phyloP scores from a whole-genome alignment of 2,797 vertebrate species.

The Emys orbicularis region DNA sequence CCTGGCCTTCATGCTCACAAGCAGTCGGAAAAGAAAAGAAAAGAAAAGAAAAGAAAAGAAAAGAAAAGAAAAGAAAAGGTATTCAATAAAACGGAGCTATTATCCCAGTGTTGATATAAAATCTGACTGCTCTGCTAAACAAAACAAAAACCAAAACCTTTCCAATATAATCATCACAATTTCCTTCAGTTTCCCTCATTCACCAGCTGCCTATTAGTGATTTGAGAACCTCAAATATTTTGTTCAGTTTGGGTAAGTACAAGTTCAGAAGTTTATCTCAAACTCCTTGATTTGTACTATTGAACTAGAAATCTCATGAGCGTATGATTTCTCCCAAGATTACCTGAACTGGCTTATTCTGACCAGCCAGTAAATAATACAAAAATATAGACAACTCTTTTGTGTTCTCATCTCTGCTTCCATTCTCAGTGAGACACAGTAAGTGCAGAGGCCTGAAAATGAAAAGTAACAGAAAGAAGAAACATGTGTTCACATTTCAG shows the following conservation, averaged over 20 bases:
- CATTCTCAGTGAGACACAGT: not conserved
- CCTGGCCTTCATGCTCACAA: conserved; percentile 14
- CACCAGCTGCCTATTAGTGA: not conserved
- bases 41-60: not conserved
- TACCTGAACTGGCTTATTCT: not conserved
- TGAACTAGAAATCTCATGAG: not conserved
- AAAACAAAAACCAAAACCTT: not conserved
- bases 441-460: not conserved
- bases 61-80: not conserved
- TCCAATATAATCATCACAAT: not conserved
- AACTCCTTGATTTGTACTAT: not conserved
- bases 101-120: conserved; percentile 16
- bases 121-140: not conserved
- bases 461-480: not conserved
- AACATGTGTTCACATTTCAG: not conserved
- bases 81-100: conserved; percentile 25
- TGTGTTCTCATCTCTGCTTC: not conserved
- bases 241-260: not conserved
- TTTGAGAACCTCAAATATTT: not conserved
- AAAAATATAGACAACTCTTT: not conserved
- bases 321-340: not conserved
- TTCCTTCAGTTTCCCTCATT: not conserved
- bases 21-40: conserved; percentile 25
- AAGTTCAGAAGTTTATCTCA: not conserved
- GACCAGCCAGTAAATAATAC: not conserved